Conservation (phyloP, 1,140 invertebrate genomes). For the Drosophila navojoa region DNA sequence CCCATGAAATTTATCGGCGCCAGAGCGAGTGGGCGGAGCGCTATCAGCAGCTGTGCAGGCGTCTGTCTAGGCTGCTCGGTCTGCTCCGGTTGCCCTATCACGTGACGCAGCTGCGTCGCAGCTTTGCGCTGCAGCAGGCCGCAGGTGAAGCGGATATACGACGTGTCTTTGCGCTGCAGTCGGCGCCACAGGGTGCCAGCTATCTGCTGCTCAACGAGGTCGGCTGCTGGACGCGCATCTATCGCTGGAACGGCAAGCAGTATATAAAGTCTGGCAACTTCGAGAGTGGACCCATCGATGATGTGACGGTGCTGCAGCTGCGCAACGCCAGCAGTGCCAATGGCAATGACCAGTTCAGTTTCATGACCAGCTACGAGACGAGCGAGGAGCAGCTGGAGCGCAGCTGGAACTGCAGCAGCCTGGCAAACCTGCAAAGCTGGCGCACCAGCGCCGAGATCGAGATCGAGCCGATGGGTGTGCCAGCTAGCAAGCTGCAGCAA, state of each 20-base stretch:
- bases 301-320: slow-evolving; percentile 52
- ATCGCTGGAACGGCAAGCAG: slow-evolving; percentile 56
- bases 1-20: slow-evolving; percentile 33
- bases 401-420: slow-evolving; percentile 52
- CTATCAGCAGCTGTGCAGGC: slow-evolving; percentile 43
- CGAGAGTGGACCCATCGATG: slow-evolving; percentile 61
- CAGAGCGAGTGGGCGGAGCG: slow-evolving; percentile 32
- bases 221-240: slow-evolving; percentile 60
- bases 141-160: slow-evolving; percentile 43
- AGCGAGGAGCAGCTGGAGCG: slow-evolving; percentile 37
- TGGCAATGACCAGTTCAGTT: slow-evolving; percentile 41
- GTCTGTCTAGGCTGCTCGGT: slow-evolving; percentile 34
- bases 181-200: background rate
- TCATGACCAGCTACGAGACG: slow-evolving; percentile 69
- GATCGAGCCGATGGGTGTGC: slow-evolving; percentile 26
- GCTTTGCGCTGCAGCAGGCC: slow-evolving; percentile 37
- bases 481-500: slow-evolving; percentile 18
- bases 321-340: slow-evolving; percentile 16
- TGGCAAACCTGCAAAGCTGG: slow-evolving; percentile 47
- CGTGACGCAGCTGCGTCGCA: slow-evolving; percentile 38
- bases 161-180: slow-evolving; percentile 47
- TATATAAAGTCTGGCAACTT: slow-evolving; percentile 39
- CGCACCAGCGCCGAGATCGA: slow-evolving; percentile 16
- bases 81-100: slow-evolving; percentile 51
- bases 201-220: slow-evolving; percentile 69